These are phyloP conservation scores for Sandelia bainsii DNA, from an alignment of 2,797 vertebrate genomes.

Conservation along the genomic window DNA sequence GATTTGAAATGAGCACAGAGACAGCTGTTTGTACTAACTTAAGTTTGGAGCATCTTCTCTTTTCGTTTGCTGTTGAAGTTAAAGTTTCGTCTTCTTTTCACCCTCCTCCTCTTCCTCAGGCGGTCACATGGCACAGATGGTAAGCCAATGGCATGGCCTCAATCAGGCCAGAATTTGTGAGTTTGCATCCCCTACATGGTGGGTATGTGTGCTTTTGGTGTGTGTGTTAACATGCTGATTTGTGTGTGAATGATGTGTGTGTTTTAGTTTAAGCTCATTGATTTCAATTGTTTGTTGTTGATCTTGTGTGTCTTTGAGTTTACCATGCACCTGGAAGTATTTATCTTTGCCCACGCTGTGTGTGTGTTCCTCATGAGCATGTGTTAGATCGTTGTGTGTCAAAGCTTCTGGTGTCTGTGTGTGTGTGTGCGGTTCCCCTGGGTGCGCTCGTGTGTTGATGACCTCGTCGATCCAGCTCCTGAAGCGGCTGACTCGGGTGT, in stretches of 20 bases:
- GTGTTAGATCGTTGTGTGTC: slow-evolving; percentile 45
- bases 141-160: slow-evolving; percentile 66
- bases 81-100: slow-evolving; percentile 13
- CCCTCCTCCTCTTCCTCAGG: slow-evolving; percentile 38
- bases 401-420: slow-evolving; percentile 21
- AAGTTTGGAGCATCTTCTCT: slow-evolving; percentile 41
- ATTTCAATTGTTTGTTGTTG: slow-evolving; percentile 53
- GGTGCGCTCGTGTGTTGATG: slow-evolving; percentile 35
- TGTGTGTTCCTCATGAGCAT: slow-evolving; percentile 7
- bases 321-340: slow-evolving; percentile 16
- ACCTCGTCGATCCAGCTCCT: slow-evolving; percentile 91
- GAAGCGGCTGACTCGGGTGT: slow-evolving; percentile 91
- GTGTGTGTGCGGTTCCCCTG: not conserved
- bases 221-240: slow-evolving; percentile 39
- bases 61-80: slow-evolving; percentile 17
- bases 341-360: slow-evolving; percentile 20
- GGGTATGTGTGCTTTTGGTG: slow-evolving; percentile 34
- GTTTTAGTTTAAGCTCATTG: slow-evolving; percentile 40
- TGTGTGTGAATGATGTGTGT: slow-evolving; percentile 46
- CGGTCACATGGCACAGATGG: slow-evolving; percentile 77
- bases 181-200: slow-evolving; percentile 36
- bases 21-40: slow-evolving; percentile 31
- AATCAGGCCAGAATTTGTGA: slow-evolving; percentile 64
- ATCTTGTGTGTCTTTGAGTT: slow-evolving; percentile 34
- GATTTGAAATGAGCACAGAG: slow-evolving; percentile 48